Conservation (phyloP, 2,888 invertebrate species). For the Odontomyia ornata region DNA sequence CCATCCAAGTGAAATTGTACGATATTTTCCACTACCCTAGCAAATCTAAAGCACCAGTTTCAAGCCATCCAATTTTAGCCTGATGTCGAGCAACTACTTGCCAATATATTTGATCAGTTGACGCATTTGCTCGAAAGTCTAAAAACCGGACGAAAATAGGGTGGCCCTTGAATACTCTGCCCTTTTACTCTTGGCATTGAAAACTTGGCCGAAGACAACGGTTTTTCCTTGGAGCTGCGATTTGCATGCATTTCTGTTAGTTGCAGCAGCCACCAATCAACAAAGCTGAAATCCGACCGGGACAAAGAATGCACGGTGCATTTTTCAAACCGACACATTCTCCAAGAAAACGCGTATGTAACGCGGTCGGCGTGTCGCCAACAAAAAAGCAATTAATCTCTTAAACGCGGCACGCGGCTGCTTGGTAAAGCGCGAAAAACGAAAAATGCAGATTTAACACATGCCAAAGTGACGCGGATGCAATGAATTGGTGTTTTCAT, state of each 20-base stretch:
- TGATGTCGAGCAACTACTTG: not conserved
- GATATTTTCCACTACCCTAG: not conserved
- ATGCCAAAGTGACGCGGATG: slow-evolving; percentile 30
- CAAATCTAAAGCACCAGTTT: slow-evolving; percentile 3
- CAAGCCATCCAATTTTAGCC: slow-evolving; percentile 16
- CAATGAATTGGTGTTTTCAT: not conserved
- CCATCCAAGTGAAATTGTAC: no score
- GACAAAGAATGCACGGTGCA: slow-evolving; percentile 24
- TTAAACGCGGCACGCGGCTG: slow-evolving; percentile 14
- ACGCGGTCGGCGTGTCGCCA: slow-evolving; percentile 31
- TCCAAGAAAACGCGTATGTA: slow-evolving; percentile 18
- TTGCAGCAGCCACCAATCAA: not conserved
- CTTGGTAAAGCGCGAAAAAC: not conserved
- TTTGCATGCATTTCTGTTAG: not conserved
- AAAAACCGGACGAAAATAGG: slow-evolving; percentile 11
- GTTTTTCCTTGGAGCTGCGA: no score
- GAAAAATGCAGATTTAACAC: slow-evolving; percentile 28
- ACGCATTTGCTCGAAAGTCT: not conserved
- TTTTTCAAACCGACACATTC: slow-evolving; percentile 11
- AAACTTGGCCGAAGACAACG: slow-evolving; percentile 6
- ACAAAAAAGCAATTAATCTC: slow-evolving; percentile 44
- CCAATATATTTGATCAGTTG: not conserved
- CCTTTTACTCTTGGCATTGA: slow-evolving; percentile 41
- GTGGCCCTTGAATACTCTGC: slow-evolving; percentile 33
- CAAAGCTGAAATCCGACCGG: not conserved